Conservation (phyloP, 2,113 vertebrate genomes). For the Takifugu flavidus region DNA sequence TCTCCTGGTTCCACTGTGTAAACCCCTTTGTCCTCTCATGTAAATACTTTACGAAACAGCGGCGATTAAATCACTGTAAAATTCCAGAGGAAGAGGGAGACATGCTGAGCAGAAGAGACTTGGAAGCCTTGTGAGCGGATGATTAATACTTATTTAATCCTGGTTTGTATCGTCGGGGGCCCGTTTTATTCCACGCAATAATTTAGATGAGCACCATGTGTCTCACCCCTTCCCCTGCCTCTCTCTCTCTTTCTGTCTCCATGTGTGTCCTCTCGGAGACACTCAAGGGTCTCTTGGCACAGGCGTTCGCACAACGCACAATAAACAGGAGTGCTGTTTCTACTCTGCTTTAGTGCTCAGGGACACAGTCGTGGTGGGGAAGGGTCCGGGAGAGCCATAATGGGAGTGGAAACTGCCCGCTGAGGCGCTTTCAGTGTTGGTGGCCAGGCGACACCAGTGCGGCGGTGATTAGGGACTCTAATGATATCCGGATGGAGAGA, state of each 20-base stretch:
- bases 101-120: neutral
- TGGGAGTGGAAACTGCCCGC: constrained; percentile 75
- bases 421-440: constrained; percentile 57
- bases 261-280: constrained; percentile 46
- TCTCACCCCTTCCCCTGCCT: constrained; percentile 5
- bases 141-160: constrained; percentile 25
- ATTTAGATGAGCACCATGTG: constrained; percentile 26
- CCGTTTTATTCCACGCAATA: constrained; percentile 28
- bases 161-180: constrained; percentile 21
- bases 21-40: constrained; percentile 5
- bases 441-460: constrained; percentile 58
- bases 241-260: neutral
- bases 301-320: constrained; percentile 55
- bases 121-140: constrained; percentile 16
- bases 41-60: constrained; percentile 12
- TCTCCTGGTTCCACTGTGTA: constrained; percentile 12
- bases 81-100: constrained; percentile 11
- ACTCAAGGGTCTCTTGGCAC: constrained; percentile 52
- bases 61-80: constrained; percentile 5
- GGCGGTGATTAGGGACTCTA: constrained; percentile 63
- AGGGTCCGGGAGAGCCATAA: constrained; percentile 66
- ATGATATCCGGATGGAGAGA: constrained; percentile 70
- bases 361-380: constrained; percentile 54
- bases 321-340: constrained; percentile 62
- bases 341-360: constrained; percentile 66